Evolutionary conservation across 2,113 vertebrate species (phyloP), one percentile per base, ranked within the genome.

Genomic region (Leptosomus discolor): DNA sequence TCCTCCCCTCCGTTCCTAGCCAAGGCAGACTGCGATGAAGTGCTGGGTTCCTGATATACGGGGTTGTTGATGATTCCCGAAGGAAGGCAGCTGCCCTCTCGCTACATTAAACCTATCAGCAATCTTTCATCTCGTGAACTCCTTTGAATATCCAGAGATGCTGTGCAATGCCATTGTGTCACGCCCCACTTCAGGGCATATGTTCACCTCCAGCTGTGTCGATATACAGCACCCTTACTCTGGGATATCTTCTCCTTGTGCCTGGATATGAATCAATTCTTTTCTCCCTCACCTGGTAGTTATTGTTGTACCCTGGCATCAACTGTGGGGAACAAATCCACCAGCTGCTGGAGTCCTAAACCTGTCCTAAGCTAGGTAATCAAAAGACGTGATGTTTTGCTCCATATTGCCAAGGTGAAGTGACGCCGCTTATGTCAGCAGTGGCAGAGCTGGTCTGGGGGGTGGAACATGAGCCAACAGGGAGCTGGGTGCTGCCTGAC

Each of bases 391-490:
- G 19, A 7, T 32, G 23, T 56, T 79, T 87, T 60, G 9, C 19
- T 93, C 61, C 24, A 0, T 15, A 9, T 61, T 73, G 45, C n/a
- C 54, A 24, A 69, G 54, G 48, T 65, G 15, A 93, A 69, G 41
- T 20, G 18, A 73, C 50, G 50, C 26, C 71, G 41, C 26, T 53
- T 24, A 3, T 12, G 30, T 14, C 4, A 4, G n/a, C 67, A 61
- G 68, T 24, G 21, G 34, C 37, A 70, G 56, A 64, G 43, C 58
- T 39, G 48, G 32, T 90, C 32, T 71, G 39, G 45, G 41, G 13
- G 3, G 8, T 32, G 36, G 46, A 53, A 43, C 1, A 0, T 9
- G n/a, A 85, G 36, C 15, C 27, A 53, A 12, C 0, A 0, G 39
- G 36, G 32, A 76, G 43, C 19, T 4, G 1, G 15, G 17, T 39